phyloP scores from a whole-genome alignment of 2,888 invertebrate genomes.

The Apotomis turbidana region DNA sequence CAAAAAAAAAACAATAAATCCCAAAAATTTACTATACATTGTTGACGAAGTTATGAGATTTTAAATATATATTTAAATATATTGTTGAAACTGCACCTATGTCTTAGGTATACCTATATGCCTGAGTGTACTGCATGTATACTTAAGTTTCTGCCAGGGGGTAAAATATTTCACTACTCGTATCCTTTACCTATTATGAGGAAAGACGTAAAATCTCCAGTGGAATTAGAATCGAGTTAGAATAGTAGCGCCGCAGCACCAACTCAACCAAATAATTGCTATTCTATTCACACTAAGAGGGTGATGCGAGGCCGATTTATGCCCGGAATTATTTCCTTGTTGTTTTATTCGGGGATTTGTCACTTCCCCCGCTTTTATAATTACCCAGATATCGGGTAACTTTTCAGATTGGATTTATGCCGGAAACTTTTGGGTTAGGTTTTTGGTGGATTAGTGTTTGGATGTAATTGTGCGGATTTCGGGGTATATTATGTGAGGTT shows the following conservation, averaged over 20 bases:
- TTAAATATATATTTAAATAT: too few relatives aligned
- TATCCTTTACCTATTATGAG: too few relatives aligned
- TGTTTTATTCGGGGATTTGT: slow-evolving; percentile 84
- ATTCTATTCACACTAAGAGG: slow-evolving; percentile 83
- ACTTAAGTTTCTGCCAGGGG: too few relatives aligned
- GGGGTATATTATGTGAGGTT: slow-evolving; percentile 49
- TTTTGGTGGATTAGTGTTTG: slow-evolving; percentile 62
- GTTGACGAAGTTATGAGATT: too few relatives aligned
- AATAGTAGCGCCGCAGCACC: slow-evolving; percentile 59
- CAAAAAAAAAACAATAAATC: too few relatives aligned
- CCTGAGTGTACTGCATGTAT: too few relatives aligned
- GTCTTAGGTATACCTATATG: too few relatives aligned
- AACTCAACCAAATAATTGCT: slow-evolving; percentile 83
- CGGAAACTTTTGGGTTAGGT: slow-evolving; percentile 60
- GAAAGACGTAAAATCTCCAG: too few relatives aligned
- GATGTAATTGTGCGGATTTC: slow-evolving; percentile 64
- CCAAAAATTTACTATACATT: too few relatives aligned
- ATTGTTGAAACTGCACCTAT: too few relatives aligned
- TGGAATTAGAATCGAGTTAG: slow-evolving; percentile 41
- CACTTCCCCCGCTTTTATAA: slow-evolving; percentile 80
- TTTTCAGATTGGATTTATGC: slow-evolving; percentile 76
- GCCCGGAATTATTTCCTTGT: slow-evolving; percentile 82
- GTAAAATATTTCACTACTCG: too few relatives aligned
- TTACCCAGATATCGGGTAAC: slow-evolving; percentile 78
- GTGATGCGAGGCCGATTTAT: slow-evolving; percentile 70